phyloP scores from a whole-genome alignment of 2,797 vertebrate genomes.

The Rallus crepitans region DNA sequence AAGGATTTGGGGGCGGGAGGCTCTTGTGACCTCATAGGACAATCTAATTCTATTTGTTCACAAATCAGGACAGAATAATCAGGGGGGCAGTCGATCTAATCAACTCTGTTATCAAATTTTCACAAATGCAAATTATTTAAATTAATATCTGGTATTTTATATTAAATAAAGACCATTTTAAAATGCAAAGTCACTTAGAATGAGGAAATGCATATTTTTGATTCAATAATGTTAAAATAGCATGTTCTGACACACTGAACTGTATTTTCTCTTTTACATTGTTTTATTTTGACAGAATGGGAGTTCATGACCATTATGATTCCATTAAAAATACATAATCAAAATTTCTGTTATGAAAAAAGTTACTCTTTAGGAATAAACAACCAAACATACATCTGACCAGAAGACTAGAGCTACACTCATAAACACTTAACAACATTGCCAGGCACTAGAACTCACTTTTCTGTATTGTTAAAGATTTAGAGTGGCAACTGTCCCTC shows the following conservation, averaged over 20 bases:
- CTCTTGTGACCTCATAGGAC: background rate
- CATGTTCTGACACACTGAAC: rapidly evolving
- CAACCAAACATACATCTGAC: background rate
- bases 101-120: background rate
- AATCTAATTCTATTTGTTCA: background rate
- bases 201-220: background rate
- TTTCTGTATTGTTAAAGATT: background rate
- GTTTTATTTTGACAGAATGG: background rate
- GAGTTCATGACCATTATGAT: background rate
- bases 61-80: background rate
- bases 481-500: background rate
- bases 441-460: background rate
- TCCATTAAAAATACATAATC: background rate
- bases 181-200: background rate
- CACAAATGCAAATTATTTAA: background rate
- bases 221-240: background rate
- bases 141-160: background rate
- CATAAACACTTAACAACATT: background rate
- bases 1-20: rapidly evolving
- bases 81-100: background rate
- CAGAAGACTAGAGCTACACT: background rate
- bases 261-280: background rate
- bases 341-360: background rate
- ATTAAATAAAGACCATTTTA: background rate
- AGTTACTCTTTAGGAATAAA: background rate